Evolutionary conservation across 92 coral and sea anemone genomes (phyloP).

Genomic region (Epizoanthus rinbou): DNA sequence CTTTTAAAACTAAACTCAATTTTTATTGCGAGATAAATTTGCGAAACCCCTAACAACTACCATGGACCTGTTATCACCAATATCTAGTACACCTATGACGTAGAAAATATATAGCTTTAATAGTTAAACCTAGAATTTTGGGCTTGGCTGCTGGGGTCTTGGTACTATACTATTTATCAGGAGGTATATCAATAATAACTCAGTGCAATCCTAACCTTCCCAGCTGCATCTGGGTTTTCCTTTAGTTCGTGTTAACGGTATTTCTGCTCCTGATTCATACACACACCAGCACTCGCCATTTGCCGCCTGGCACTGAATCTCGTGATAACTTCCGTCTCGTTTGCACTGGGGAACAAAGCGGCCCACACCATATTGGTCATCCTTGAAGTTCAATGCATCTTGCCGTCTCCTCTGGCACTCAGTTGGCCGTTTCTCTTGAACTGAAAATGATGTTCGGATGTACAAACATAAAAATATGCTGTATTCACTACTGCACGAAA

Average conservation of each 20-base stretch:
- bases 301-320: slow-evolving; percentile 29
- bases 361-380: slow-evolving; percentile 15
- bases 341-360: slow-evolving; percentile 37
- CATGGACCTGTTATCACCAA: too few relatives aligned
- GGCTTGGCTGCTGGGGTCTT: too few relatives aligned
- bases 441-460: not conserved
- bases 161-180: too few relatives aligned
- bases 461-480: too few relatives aligned
- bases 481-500: too few relatives aligned
- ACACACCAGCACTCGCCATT: slow-evolving; percentile 43
- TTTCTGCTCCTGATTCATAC: slow-evolving; percentile 35
- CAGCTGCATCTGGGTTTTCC: slow-evolving; percentile 42
- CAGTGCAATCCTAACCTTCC: slow-evolving; percentile 19
- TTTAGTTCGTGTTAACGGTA: slow-evolving; percentile 29
- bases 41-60: too few relatives aligned
- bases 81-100: too few relatives aligned
- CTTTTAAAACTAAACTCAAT: too few relatives aligned
- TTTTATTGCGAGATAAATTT: too few relatives aligned
- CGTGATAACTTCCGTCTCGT: slow-evolving; percentile 28
- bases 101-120: too few relatives aligned
- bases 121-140: too few relatives aligned
- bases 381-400: slow-evolving; percentile 27
- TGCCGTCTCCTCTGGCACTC: slow-evolving; percentile 35
- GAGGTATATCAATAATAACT: not conserved
- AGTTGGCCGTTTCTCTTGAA: slow-evolving; percentile 38